These are phyloP conservation scores for Subanguina moxae DNA, from an alignment of 1,140 invertebrate genomes.

Conservation along the genomic window DNA sequence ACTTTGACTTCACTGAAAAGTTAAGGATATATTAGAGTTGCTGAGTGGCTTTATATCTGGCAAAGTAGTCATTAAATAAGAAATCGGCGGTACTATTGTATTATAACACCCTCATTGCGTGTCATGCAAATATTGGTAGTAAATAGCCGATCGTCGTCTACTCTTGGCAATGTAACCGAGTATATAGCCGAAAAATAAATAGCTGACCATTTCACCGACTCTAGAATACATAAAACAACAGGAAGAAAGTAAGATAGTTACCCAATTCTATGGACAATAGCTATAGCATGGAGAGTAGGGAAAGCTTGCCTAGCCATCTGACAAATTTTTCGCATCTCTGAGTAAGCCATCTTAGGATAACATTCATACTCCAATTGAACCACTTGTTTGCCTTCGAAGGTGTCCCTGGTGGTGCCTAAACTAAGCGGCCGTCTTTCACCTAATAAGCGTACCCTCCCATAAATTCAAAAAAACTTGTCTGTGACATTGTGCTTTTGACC, in stretches of 20 bases:
- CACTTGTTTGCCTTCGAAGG: slow-evolving; percentile 31
- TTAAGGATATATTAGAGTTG: too few species aligned
- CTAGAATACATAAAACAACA: neutral
- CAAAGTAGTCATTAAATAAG: neutral
- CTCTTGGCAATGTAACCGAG: too few species aligned
- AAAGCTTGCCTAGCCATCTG: slow-evolving; percentile 3
- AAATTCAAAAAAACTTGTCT: too few species aligned
- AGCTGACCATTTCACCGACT: too few species aligned
- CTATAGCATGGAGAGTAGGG: slow-evolving; percentile 20
- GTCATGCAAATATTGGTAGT: too few species aligned
- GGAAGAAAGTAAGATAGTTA: slow-evolving; percentile 5
- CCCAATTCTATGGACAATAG: slow-evolving; percentile 33
- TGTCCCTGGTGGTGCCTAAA: slow-evolving; percentile 36
- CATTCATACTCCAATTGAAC: slow-evolving; percentile 32
- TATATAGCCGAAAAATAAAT: too few species aligned
- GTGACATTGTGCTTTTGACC: too few species aligned
- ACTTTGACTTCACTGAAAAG: slow-evolving; percentile 70
- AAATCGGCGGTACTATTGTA: neutral
- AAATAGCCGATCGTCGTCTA: too few species aligned
- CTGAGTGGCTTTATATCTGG: too few species aligned
- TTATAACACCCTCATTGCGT: neutral
- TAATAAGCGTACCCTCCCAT: too few species aligned
- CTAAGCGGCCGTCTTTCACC: too few species aligned
- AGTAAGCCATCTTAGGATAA: slow-evolving; percentile 31
- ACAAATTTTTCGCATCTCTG: slow-evolving; percentile 22